Percentiles rank a stretch among this genome's conserved stretches.
Conservation (phyloP, 1,140 invertebrate species). For the Solenopsis fugax region DNA sequence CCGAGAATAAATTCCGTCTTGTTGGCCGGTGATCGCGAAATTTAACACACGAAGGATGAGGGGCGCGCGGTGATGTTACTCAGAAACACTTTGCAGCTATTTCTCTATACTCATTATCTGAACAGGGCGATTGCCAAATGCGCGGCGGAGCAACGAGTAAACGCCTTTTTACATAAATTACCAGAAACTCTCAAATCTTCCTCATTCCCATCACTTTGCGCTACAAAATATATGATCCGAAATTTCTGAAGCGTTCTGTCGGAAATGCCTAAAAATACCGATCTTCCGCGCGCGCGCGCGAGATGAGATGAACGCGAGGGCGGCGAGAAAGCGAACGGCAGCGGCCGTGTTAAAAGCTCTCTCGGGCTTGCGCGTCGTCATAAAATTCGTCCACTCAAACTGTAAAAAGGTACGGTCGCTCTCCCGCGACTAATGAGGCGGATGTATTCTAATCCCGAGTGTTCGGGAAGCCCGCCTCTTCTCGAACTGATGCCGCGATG, state of each 20-base stretch:
- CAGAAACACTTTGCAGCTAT: background rate
- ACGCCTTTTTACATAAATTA: conserved; percentile 34
- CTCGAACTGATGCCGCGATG: conserved; percentile 28
- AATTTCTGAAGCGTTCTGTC: conserved; percentile 23
- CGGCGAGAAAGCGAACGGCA: background rate
- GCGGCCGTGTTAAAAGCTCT: conserved; percentile 44
- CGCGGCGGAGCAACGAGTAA: too few relatives aligned
- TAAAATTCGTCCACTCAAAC: conserved; percentile 53
- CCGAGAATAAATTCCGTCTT: background rate
- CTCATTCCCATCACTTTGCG: background rate
- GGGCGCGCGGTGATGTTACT: background rate
- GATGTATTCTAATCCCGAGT: conserved; percentile 51
- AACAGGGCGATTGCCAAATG: conserved; percentile 9
- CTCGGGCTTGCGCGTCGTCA: conserved; percentile 23
- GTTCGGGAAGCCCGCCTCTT: conserved; percentile 11
- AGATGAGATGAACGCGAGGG: background rate
- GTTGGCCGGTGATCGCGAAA: background rate
- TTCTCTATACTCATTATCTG: conserved; percentile 11
- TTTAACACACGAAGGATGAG: too few relatives aligned
- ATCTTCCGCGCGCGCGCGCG: background rate
- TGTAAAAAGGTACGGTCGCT: conserved; percentile 39
- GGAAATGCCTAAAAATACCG: conserved; percentile 48
- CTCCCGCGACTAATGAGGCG: conserved; percentile 21
- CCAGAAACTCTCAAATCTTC: background rate
- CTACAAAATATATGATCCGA: conserved; percentile 17